phyloP scores from a whole-genome alignment of 2,113 vertebrate genomes.

The Platysteira castanea region DNA sequence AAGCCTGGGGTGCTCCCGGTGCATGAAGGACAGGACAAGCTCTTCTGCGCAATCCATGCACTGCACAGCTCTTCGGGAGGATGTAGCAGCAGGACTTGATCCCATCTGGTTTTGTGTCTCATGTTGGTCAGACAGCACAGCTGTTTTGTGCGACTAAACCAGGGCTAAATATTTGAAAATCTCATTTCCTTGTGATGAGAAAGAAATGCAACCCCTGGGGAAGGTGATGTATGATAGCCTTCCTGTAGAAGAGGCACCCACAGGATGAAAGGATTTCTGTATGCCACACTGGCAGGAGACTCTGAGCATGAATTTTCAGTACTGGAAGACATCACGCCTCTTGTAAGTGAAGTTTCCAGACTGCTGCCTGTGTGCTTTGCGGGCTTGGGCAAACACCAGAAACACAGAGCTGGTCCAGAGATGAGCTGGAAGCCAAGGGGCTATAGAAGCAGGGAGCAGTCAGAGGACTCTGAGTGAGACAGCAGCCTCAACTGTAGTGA shows the following conservation, averaged over 20 bases:
- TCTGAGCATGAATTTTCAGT: background rate
- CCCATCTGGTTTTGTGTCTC: rapidly evolving
- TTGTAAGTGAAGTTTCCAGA: background rate
- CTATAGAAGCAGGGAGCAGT: background rate
- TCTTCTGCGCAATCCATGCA: too few relatives aligned
- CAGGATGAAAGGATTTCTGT: background rate
- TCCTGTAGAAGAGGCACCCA: background rate
- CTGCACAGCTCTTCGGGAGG: background rate
- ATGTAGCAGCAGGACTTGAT: rapidly evolving
- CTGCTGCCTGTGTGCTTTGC: background rate
- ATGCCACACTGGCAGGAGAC: background rate
- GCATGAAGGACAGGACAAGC: rapidly evolving
- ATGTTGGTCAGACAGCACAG: rapidly evolving
- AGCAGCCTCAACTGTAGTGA: background rate
- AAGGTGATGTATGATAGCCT: background rate
- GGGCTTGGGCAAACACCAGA: background rate
- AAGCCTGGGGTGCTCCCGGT: background rate
- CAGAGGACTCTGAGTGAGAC: background rate
- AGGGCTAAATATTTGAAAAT: background rate
- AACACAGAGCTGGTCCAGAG: background rate
- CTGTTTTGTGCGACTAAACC: background rate
- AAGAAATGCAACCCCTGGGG: too few relatives aligned
- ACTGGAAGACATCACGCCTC: rapidly evolving
- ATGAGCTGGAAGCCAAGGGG: rapidly evolving
- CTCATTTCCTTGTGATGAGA: background rate